Percentiles rank a stretch among this genome's conserved stretches.
phyloP scores from a whole-genome alignment of 1,140 invertebrate genomes.

The Bicyclus anynana region DNA sequence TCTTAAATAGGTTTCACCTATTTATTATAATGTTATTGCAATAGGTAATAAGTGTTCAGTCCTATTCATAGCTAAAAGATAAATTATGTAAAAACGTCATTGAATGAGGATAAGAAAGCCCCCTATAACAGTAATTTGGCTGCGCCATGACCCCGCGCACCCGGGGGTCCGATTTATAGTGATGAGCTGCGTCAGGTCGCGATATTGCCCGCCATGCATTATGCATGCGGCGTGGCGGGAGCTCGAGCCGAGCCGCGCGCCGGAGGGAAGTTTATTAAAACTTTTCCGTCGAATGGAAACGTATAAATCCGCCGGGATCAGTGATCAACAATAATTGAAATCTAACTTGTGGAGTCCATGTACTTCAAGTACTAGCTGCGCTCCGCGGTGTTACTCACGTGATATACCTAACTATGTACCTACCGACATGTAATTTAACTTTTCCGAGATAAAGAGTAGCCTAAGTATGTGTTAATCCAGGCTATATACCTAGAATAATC shows the following conservation, averaged over 20 bases:
- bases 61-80: too few species aligned
- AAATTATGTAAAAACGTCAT: not conserved
- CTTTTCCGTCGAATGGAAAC: slow-evolving; percentile 1
- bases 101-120: not conserved
- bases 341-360: too few species aligned
- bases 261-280: slow-evolving; percentile 23
- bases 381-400: too few species aligned
- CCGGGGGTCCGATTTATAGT: not conserved
- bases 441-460: too few species aligned
- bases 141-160: not conserved
- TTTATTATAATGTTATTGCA: too few species aligned
- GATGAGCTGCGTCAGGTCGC: not conserved
- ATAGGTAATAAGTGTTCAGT: too few species aligned
- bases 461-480: too few species aligned
- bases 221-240: slow-evolving; percentile 20
- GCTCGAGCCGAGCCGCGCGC: not conserved
- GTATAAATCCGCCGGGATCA: slow-evolving; percentile 7
- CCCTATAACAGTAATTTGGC: not conserved
- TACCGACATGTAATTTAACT: too few species aligned
- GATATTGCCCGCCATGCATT: slow-evolving; percentile 29
- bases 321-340: not conserved
- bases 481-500: too few species aligned
- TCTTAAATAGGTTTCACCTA: too few species aligned
- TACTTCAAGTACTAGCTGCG: too few species aligned
- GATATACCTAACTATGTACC: too few species aligned